phyloP scores from a whole-genome alignment of 1,140 invertebrate genomes.

The Bombus picipes region DNA sequence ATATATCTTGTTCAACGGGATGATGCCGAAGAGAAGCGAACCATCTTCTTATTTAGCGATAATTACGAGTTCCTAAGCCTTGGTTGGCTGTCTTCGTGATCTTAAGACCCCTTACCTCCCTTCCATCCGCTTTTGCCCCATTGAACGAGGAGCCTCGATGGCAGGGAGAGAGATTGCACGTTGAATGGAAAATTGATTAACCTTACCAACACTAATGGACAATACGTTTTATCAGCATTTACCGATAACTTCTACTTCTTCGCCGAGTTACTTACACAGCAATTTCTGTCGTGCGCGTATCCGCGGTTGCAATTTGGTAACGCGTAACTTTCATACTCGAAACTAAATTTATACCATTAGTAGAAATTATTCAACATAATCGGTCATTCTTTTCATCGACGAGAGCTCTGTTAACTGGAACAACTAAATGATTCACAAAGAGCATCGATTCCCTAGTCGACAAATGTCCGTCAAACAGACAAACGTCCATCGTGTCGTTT shows the following conservation, averaged over 20 bases:
- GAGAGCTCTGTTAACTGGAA: not conserved
- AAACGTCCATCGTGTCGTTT: not conserved
- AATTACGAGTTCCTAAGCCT: constrained; percentile 64
- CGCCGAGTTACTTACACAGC: not conserved
- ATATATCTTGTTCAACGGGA: constrained; percentile 40
- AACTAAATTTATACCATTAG: not conserved
- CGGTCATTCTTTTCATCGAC: not conserved
- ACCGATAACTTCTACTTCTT: constrained; percentile 12
- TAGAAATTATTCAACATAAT: not conserved
- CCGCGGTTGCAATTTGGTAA: not conserved
- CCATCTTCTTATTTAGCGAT: constrained; percentile 68
- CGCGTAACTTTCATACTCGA: not conserved
- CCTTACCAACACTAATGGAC: not conserved
- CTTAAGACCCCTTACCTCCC: constrained; percentile 13
- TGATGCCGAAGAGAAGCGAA: not conserved
- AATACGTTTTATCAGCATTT: constrained; percentile 30
- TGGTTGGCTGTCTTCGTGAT: constrained; percentile 6
- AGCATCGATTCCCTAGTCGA: not conserved
- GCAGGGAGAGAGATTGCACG: constrained; percentile 46
- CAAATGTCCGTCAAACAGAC: not conserved
- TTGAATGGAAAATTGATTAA: constrained; percentile 63
- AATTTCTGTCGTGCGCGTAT: not conserved
- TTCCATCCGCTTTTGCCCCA: constrained; percentile 42
- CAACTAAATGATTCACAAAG: constrained; percentile 8
- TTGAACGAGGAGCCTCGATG: constrained; percentile 39